These are phyloP conservation scores for Drosophila stalkeri DNA, from an alignment of 2,888 invertebrate genomes.

Conservation along the genomic window DNA sequence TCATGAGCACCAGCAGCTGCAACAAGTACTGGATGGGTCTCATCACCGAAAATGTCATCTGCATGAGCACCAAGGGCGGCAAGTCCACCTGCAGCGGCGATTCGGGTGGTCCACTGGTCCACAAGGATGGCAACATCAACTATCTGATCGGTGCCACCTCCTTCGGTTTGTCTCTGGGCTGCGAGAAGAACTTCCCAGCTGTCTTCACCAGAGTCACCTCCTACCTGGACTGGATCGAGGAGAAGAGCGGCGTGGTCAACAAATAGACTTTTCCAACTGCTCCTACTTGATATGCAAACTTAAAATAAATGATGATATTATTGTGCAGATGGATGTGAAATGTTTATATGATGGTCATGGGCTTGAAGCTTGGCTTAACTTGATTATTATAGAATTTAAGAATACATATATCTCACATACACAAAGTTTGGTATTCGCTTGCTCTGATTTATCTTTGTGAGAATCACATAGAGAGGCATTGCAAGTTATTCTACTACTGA, in stretches of 20 bases:
- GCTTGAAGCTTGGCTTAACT: neutral
- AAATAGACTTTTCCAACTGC: constrained; percentile 53
- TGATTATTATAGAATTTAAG: neutral
- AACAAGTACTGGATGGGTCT: constrained; percentile 52
- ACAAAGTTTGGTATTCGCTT: neutral
- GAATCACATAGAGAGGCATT: neutral
- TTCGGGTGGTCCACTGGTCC: constrained; percentile 81
- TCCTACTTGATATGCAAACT: neutral
- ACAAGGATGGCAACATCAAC: constrained; percentile 71
- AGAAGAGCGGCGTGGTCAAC: constrained; percentile 65
- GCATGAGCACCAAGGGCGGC: constrained; percentile 82
- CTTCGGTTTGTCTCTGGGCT: constrained; percentile 69
- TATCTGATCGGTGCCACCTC: constrained; percentile 76
- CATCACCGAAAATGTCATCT: constrained; percentile 75
- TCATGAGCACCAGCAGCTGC: constrained; percentile 61
- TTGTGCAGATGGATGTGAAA: too few relatives aligned
- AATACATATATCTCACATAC: neutral
- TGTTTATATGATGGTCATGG: too few relatives aligned
- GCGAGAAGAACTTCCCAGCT: constrained; percentile 72
- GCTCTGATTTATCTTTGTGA: neutral
- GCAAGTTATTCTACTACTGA: neutral
- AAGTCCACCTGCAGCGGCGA: constrained; percentile 83
- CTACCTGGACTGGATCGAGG: constrained; percentile 83
- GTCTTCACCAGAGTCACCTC: constrained; percentile 79
- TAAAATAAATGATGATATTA: neutral